Evolutionary conservation across 2,797 vertebrate genomes (phyloP).

Genomic region (Sardinella longiceps): DNA sequence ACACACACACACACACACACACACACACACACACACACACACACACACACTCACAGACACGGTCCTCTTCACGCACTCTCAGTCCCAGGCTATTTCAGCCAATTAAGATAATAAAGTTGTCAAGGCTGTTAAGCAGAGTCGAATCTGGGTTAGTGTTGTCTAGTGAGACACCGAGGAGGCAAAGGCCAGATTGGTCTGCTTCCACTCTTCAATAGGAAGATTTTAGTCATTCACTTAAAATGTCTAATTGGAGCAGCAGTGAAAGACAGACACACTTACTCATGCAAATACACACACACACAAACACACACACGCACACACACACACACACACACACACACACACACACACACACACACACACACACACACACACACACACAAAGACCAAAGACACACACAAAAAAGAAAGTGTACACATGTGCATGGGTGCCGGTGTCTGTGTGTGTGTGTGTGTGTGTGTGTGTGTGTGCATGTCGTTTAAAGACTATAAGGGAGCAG

Average conservation of each 20-base stretch:
- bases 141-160: background rate
- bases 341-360: conserved; percentile 43
- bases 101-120: background rate
- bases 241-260: background rate
- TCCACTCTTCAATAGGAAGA: background rate
- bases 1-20: background rate
- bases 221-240: background rate
- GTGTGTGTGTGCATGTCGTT: background rate
- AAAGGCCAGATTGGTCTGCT: background rate
- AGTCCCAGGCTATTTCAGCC: background rate
- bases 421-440: background rate
- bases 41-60: too few relatives aligned
- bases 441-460: background rate
- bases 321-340: background rate
- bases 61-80: background rate
- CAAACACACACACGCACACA: conserved; percentile 4
- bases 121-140: background rate
- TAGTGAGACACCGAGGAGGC: background rate
- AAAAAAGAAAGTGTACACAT: background rate
- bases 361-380: conserved; percentile 59
- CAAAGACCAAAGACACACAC: conserved; percentile 6
- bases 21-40: too few relatives aligned
- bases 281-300: conserved; percentile 7
- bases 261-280: conserved; percentile 39
- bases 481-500: conserved; percentile 29